These are phyloP conservation scores for Pristionchus mayeri DNA, from an alignment of 2,888 invertebrate genomes.

Conservation along the genomic window DNA sequence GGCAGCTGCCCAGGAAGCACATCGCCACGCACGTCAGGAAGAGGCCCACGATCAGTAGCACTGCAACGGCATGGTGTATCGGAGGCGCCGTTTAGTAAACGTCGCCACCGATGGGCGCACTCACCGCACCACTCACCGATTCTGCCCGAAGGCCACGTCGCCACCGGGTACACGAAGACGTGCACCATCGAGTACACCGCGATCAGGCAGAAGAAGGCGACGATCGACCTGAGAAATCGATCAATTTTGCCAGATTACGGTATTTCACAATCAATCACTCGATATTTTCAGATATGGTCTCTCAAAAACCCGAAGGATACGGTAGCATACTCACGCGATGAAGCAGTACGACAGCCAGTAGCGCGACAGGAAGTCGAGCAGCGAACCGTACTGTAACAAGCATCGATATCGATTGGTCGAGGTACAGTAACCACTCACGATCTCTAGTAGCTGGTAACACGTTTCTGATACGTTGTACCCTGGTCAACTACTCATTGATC, in stretches of 20 bases:
- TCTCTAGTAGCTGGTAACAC: too few species aligned
- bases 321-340: background rate
- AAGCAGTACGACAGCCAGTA: conserved; percentile 36
- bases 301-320: background rate
- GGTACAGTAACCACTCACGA: background rate
- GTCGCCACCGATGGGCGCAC: background rate
- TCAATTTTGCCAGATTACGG: background rate
- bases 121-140: background rate
- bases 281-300: too few species aligned
- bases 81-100: background rate
- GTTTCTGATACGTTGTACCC: too few species aligned
- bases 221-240: background rate
- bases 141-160: conserved; percentile 1
- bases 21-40: conserved; percentile 11
- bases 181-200: conserved; percentile 33
- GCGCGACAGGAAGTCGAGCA: conserved; percentile 36
- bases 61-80: background rate
- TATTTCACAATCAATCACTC: background rate
- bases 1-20: conserved; percentile 24
- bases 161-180: background rate
- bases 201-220: conserved; percentile 15
- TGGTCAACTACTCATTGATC: too few species aligned
- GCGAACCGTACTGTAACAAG: conserved; percentile 12
- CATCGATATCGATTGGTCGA: background rate
- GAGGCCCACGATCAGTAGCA: conserved; percentile 30